Conservation (phyloP, 2,797 vertebrate species). For the Crenuchus spilurus region DNA sequence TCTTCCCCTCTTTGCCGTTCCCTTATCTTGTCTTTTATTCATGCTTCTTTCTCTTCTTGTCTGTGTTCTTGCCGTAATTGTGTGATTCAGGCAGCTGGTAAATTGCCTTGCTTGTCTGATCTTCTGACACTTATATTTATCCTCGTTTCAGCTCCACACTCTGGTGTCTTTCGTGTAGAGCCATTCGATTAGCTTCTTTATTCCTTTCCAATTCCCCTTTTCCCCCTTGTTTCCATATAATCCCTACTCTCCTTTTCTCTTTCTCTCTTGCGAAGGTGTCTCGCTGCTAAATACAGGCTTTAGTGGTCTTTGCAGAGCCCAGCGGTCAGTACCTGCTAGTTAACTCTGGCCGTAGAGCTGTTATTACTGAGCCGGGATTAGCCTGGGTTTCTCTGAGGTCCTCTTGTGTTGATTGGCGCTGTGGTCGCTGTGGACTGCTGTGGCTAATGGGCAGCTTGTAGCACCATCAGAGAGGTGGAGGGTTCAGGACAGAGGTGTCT, state of each 20-base stretch:
- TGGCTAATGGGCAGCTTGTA: neutral
- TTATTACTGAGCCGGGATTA: conserved; percentile 25
- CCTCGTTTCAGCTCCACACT: conserved; percentile 5
- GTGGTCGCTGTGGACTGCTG: neutral
- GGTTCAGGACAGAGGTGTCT: neutral
- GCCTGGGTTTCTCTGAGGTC: conserved; percentile 1
- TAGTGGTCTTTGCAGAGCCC: conserved; percentile 5
- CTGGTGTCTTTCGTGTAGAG: neutral
- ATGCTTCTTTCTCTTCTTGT: neutral
- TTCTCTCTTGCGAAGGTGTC: neutral
- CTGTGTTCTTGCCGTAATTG: neutral
- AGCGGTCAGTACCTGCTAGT: conserved; percentile 3
- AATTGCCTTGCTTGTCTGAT: conserved; percentile 16
- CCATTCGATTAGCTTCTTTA: neutral
- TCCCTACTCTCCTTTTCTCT: neutral
- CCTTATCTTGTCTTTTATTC: conserved; percentile 15
- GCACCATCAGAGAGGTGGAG: conserved; percentile 6
- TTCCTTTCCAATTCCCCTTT: neutral
- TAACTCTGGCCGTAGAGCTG: conserved; percentile 4
- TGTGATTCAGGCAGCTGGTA: neutral
- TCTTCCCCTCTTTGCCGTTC: conserved; percentile 19
- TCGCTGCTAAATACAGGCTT: conserved; percentile 22
- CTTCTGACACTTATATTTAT: conserved; percentile 29
- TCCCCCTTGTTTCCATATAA: conserved; percentile 27
- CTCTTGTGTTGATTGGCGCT: conserved; percentile 23